Evolutionary conservation across 2,888 invertebrate species (phyloP), one percentile per base, ranked within the genome.

Genomic region (Troides oblongomaculatus): DNA sequence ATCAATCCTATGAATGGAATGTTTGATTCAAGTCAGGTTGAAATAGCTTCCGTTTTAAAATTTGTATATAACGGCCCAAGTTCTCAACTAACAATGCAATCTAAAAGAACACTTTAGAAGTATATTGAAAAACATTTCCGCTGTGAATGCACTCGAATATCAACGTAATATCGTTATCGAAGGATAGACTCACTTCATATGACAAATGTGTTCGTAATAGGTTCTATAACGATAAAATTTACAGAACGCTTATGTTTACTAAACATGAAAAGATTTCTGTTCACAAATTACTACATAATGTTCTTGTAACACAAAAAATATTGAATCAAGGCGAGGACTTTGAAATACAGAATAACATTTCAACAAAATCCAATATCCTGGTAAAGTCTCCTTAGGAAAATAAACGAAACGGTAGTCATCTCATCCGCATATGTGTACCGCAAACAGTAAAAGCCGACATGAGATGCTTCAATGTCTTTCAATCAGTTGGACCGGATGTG

Each of bases 381-480:
- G 17, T 50, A 50, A 50, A 50, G 14, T 18, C 4, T 1, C 3
- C 17, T 50, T 50, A 14, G 18, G 3, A 14, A 14, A 50, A 50
- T 50, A 50, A 50, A 50, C 17, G 50, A 50, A 50, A 50, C 14
- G 50, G 50, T 14, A 50, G 50, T 50, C 17, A 50, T 18, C 50
- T 5, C 1, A 2, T 50, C 50, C 50, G 17, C 50, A 17, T 50
- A 50, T 71, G 71, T 61, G 71, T 60, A 68, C 17, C 17, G 18
- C 50, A 50, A 50, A 50, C 12, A 50, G 50, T 60, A 53, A 39
- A 30, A 56, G 53, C 25, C 63, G 25, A 57, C 50, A 58, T 30
- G 59, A 64, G 50, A 80, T 78, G 78, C 78, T 81, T 79, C 80
- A 83, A 81, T 81, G 81, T 79, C 77, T 50, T 77, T 72, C 78